phyloP scores from a whole-genome alignment of 2,113 vertebrate species.

The Neopipo cinnamomea region DNA sequence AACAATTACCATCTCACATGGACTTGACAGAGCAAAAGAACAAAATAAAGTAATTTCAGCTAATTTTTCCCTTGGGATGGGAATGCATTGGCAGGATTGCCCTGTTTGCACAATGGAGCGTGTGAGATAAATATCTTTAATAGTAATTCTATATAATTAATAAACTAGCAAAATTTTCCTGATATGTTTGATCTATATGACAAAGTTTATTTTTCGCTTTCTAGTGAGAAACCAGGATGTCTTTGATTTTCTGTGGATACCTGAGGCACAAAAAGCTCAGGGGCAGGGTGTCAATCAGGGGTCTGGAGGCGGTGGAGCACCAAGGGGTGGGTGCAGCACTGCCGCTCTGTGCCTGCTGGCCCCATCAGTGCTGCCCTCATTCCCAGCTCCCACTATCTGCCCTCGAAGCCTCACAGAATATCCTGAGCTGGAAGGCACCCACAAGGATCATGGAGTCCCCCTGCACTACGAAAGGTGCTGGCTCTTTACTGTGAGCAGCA shows the following conservation, averaged over 20 bases:
- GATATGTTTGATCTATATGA: neutral
- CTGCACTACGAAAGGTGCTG: neutral
- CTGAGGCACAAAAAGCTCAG: accelerated
- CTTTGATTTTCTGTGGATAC: neutral
- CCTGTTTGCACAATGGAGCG: neutral
- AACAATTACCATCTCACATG: neutral
- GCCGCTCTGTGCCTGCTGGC: neutral
- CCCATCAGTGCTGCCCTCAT: neutral
- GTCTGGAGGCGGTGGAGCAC: accelerated
- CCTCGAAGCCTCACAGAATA: neutral
- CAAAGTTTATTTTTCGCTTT: neutral
- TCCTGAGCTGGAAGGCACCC: neutral
- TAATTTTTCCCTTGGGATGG: conserved; percentile 49
- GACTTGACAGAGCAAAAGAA: conserved; percentile 21
- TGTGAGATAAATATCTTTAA: neutral
- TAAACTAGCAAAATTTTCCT: neutral
- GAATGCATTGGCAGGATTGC: conserved; percentile 21
- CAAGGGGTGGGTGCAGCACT: accelerated
- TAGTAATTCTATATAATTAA: neutral
- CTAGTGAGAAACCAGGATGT: neutral
- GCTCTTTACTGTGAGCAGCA: neutral
- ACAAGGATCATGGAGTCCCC: neutral
- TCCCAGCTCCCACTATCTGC: accelerated
- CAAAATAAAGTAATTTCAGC: conserved; percentile 41
- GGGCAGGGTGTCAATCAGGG: neutral